These are phyloP conservation scores for roundworm (Caenorhabditis elegans) DNA, from an alignment of 1,140 invertebrate species.

Conservation along the genomic window WBcel235 BX284605.5:10824501-10825000, in stretches of 20 bases:
- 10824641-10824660: neutral
- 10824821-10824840: conserved; percentile 3
- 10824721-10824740: neutral
- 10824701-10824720: neutral
- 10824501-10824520: no score
- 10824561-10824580: neutral
- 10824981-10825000: neutral
- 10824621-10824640: neutral
- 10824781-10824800: neutral
- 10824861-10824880: neutral
- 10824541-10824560: no score
- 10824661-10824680: conserved; percentile 2
- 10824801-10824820: no score
- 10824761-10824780: no score
- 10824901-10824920: conserved; percentile 19
- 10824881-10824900: conserved; percentile 14
- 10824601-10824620: conserved; percentile 24
- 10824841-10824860: conserved; percentile 22
- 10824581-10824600: neutral
- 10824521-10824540: no score
- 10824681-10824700: neutral
- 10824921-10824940: neutral
- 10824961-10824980: neutral
- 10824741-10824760: neutral
- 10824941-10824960: conserved; percentile 27